Evolutionary conservation across 2,888 invertebrate species (phyloP), one percentile per base, ranked within the genome.

Genomic region (Rhagonycha lutea): DNA sequence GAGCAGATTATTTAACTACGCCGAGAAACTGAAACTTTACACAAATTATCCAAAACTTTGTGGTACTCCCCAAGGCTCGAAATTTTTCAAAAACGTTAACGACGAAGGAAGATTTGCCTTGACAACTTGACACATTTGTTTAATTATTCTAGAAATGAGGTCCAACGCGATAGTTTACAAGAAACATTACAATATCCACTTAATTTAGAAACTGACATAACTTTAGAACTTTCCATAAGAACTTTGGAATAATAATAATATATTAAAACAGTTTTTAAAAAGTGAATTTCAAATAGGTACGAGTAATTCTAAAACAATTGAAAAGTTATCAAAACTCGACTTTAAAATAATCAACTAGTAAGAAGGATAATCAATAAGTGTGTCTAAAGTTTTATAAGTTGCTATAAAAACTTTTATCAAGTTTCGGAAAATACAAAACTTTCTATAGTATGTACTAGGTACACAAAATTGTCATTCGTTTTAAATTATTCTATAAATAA

Each of bases 351-450:
- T 73, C 75, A 70, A 61, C 69, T 32, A 29, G 69, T 72, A 73
- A 76, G 72, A 76, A 73, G 61, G 47, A 68, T 70, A 67, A 69
- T 73, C 70, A 65, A 76, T 76, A 73, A 73, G 67, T 26, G 69
- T 14, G 26, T 60, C 62, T 14, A 28, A 76, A 76, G 70, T 76
- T 76, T 73, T 73, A 67, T 70, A 76, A 72, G 73, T 76, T 68
- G 32, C 18, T 76, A 70, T 28, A 73, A 68, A 76, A 72, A 72
- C 62, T 76, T 76, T 68, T 32, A 72, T 47, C 63, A 76, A 76
- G 73, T 73, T 70, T 70, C 68, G 28, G 72, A 72, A 72, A 71
- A 75, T 75, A 75, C 72, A 69, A 72, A 75, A 75, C 72, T 75
- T 75, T 75, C 72, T 72, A 75, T 75, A 69, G 70, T 69, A 75